Evolutionary conservation across 2,113 vertebrate species (phyloP).

Genomic region (Python bivittatus): DNA sequence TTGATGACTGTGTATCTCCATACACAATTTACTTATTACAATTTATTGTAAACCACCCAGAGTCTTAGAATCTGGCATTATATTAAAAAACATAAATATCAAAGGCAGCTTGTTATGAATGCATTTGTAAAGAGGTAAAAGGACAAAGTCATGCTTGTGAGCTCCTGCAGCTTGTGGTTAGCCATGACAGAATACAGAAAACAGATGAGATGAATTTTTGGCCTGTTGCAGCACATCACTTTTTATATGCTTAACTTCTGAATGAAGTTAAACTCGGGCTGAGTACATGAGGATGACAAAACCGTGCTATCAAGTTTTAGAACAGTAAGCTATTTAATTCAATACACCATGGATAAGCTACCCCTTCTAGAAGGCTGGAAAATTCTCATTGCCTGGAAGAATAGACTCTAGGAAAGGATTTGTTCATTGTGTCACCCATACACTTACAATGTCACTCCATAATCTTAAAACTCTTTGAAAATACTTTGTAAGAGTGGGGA

Average conservation of each 20-base stretch:
- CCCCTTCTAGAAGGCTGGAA: not conserved
- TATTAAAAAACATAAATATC: not conserved
- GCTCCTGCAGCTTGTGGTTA: not conserved
- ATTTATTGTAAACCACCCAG: not conserved
- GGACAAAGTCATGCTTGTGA: not conserved
- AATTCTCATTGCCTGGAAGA: not conserved
- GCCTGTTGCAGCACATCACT: not conserved
- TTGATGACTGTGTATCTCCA: too few relatives aligned
- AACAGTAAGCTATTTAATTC: not conserved
- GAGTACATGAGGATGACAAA: not conserved
- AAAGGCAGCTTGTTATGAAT: not conserved
- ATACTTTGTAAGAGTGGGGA: not conserved
- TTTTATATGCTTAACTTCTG: not conserved
- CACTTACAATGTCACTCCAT: not conserved
- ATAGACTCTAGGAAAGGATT: not conserved
- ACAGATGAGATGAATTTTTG: not conserved
- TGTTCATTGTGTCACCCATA: not conserved
- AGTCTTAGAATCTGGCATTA: not conserved
- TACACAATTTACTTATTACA: too few relatives aligned
- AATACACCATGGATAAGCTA: not conserved
- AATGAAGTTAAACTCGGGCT: not conserved
- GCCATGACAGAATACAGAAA: not conserved
- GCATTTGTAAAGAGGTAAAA: not conserved
- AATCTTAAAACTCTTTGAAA: not conserved
- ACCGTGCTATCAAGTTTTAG: not conserved